Conservation (phyloP, 2,888 invertebrate species). For the Metacarcinus magister region DNA sequence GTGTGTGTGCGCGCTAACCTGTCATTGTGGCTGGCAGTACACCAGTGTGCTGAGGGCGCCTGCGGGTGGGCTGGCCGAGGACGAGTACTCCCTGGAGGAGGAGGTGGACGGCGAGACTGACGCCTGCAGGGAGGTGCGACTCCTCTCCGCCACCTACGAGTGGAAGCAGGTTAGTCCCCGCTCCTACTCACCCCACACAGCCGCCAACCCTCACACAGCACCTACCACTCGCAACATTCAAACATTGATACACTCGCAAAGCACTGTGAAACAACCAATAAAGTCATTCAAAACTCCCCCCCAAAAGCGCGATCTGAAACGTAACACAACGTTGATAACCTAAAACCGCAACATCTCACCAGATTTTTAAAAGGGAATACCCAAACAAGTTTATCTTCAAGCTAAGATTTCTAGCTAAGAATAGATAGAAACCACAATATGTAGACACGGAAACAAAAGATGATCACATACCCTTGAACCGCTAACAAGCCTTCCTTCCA, state of each 20-base stretch:
- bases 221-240: neutral
- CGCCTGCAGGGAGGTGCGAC: conserved; percentile 61
- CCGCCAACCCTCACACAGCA: neutral
- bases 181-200: neutral
- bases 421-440: too few relatives aligned
- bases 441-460: too few relatives aligned
- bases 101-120: conserved; percentile 40
- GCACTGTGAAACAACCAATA: neutral
- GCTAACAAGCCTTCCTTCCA: too few relatives aligned
- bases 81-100: conserved; percentile 86
- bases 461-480: too few relatives aligned
- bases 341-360: too few relatives aligned
- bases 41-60: conserved; percentile 94
- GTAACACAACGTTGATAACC: too few relatives aligned
- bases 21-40: conserved; percentile 88
- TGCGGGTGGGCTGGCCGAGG: conserved; percentile 88
- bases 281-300: too few relatives aligned
- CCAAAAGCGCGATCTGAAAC: too few relatives aligned
- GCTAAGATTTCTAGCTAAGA: too few relatives aligned
- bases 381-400: too few relatives aligned
- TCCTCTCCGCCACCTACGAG: conserved; percentile 90
- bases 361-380: too few relatives aligned
- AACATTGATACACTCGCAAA: neutral
- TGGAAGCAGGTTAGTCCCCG: conserved; percentile 55
- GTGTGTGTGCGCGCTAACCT: conserved; percentile 41